These are phyloP conservation scores for Tautogolabrus adspersus DNA, from an alignment of 2,113 vertebrate species.

Conservation along the genomic window DNA sequence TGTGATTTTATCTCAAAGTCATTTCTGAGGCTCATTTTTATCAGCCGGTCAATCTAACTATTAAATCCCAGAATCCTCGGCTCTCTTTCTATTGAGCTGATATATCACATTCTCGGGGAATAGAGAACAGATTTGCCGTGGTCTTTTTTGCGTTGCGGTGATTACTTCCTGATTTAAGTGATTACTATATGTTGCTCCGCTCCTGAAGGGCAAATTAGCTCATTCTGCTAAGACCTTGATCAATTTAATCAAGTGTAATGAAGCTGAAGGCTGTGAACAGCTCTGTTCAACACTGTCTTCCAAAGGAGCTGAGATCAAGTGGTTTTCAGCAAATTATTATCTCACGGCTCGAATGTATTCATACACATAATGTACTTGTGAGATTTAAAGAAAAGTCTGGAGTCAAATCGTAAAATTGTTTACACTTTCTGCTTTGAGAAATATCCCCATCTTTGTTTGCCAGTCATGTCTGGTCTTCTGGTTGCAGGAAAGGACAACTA, in stretches of 20 bases:
- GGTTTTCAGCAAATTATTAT: constrained; percentile 21
- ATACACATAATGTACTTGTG: constrained; percentile 5
- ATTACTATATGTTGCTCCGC: constrained; percentile 45
- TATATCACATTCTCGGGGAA: background rate
- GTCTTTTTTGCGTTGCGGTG: constrained; percentile 5
- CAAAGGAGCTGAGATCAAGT: background rate
- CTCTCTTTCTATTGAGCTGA: constrained; percentile 16
- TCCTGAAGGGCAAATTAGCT: constrained; percentile 57
- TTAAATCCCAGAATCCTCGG: constrained; percentile 11
- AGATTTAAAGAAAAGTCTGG: background rate
- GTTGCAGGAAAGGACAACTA: background rate
- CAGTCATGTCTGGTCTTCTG: background rate
- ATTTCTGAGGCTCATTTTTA: constrained; percentile 37
- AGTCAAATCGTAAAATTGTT: background rate
- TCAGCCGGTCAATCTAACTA: constrained; percentile 41
- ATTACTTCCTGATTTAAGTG: constrained; percentile 50
- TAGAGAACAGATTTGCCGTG: background rate
- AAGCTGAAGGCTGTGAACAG: constrained; percentile 27
- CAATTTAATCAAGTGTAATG: constrained; percentile 60
- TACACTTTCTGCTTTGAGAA: no score
- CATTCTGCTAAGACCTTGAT: constrained; percentile 51
- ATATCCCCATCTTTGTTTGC: background rate
- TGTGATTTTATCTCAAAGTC: constrained; percentile 36
- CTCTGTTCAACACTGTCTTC: constrained; percentile 9
- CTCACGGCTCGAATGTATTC: background rate